phyloP scores from a whole-genome alignment of 2,113 vertebrate genomes.

The Carollia perspicillata region DNA sequence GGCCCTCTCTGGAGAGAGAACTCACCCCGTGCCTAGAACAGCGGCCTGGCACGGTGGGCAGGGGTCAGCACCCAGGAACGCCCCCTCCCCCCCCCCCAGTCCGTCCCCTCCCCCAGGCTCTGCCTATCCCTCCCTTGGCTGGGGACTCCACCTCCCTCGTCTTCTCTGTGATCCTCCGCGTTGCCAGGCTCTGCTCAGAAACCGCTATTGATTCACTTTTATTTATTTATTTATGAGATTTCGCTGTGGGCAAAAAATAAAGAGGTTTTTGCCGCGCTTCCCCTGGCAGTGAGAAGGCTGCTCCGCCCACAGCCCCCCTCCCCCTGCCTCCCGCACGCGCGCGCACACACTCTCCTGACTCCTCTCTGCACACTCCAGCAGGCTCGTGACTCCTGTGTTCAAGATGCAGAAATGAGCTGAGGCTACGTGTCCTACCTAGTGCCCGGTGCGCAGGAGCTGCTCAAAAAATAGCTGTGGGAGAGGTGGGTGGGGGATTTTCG shows the following conservation, averaged over 20 bases:
- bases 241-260: constrained; percentile 51
- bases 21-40: neutral
- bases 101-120: neutral
- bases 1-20: too few relatives aligned
- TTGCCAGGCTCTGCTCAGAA: neutral
- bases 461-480: neutral
- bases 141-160: neutral
- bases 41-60: too few relatives aligned
- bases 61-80: neutral
- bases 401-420: neutral
- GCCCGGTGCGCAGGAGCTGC: neutral
- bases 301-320: neutral
- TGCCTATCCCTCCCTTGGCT: rapidly evolving
- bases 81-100: neutral
- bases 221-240: constrained; percentile 68
- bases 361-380: neutral
- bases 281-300: neutral
- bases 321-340: too few relatives aligned
- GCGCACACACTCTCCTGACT: rapidly evolving
- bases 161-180: neutral
- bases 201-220: constrained; percentile 54
- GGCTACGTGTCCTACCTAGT: neutral
- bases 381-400: neutral
- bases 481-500: neutral
- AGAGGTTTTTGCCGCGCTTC: constrained; percentile 35